These are phyloP conservation scores for Porites rus DNA, from an alignment of 92 coral and sea anemone genomes.

Conservation along the genomic window DNA sequence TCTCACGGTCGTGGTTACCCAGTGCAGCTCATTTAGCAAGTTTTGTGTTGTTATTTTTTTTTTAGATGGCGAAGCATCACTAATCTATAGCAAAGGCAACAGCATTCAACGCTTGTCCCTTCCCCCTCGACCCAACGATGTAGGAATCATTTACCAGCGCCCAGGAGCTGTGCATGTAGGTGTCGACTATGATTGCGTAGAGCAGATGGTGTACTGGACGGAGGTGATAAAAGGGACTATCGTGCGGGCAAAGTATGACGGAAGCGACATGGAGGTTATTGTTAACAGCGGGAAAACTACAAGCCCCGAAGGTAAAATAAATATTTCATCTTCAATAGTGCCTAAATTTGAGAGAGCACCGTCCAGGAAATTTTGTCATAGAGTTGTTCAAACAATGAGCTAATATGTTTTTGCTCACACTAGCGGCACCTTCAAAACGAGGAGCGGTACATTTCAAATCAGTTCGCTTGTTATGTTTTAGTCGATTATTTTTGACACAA, in stretches of 20 bases:
- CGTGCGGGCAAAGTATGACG: conserved; percentile 88
- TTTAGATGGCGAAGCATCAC: conserved; percentile 92
- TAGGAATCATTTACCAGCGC: conserved; percentile 84
- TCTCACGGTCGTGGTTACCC: too few species aligned
- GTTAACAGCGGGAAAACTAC: conserved; percentile 65
- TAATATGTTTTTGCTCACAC: too few species aligned
- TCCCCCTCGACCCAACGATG: conserved; percentile 90
- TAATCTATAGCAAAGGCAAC: conserved; percentile 93
- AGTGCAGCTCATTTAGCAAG: too few species aligned
- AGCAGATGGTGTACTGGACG: conserved; percentile 91
- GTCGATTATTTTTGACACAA: too few species aligned
- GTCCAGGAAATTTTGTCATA: too few species aligned
- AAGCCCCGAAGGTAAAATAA: conserved; percentile 90
- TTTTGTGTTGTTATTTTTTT: too few species aligned
- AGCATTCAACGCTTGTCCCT: conserved; percentile 96
- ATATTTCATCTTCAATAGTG: not conserved
- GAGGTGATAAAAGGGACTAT: conserved; percentile 89
- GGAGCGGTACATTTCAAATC: too few species aligned
- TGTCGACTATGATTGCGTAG: conserved; percentile 87
- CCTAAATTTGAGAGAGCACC: too few species aligned
- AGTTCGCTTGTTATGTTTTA: too few species aligned
- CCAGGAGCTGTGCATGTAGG: conserved; percentile 91
- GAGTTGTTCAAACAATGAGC: too few species aligned
- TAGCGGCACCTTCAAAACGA: too few species aligned
- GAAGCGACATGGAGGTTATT: conserved; percentile 77